Percentiles rank a stretch among this genome's conserved stretches.
phyloP scores from a whole-genome alignment of 2,113 vertebrate species.

The Dolichallabes microphthalmus region DNA sequence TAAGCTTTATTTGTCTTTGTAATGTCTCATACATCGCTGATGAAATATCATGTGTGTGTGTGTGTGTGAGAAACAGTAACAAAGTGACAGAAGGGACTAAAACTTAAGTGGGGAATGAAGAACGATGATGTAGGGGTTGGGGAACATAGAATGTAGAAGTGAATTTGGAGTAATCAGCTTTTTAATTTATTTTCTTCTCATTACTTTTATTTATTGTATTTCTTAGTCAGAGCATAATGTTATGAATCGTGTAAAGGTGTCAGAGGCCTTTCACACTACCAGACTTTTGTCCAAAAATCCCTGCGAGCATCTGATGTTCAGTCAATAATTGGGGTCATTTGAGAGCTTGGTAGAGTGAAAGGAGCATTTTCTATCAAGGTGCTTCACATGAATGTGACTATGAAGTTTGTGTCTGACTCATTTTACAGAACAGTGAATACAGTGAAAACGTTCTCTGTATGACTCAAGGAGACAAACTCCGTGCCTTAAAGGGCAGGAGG shows the following conservation, averaged over 20 bases:
- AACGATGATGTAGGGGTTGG: neutral
- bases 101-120: neutral
- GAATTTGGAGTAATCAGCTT: neutral
- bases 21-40: too few species aligned
- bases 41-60: too few species aligned
- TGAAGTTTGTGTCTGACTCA: neutral
- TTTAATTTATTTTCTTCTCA: neutral
- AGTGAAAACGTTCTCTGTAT: slow-evolving; percentile 70
- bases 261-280: neutral
- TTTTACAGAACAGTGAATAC: slow-evolving; percentile 70
- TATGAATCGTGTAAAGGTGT: neutral
- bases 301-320: neutral
- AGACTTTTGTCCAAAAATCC: neutral
- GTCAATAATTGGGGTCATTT: neutral
- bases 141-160: neutral
- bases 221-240: neutral
- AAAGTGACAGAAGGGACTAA: neutral
- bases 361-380: neutral
- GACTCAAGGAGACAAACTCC: slow-evolving; percentile 95
- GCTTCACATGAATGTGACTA: neutral
- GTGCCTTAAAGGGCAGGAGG: slow-evolving; percentile 88
- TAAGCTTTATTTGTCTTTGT: too few species aligned
- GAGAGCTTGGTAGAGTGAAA: neutral
- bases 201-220: neutral
- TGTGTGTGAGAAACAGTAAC: neutral